These are phyloP conservation scores for Cyphomyrus plagiostoma DNA, from an alignment of 2,113 vertebrate genomes.

Conservation along the genomic window DNA sequence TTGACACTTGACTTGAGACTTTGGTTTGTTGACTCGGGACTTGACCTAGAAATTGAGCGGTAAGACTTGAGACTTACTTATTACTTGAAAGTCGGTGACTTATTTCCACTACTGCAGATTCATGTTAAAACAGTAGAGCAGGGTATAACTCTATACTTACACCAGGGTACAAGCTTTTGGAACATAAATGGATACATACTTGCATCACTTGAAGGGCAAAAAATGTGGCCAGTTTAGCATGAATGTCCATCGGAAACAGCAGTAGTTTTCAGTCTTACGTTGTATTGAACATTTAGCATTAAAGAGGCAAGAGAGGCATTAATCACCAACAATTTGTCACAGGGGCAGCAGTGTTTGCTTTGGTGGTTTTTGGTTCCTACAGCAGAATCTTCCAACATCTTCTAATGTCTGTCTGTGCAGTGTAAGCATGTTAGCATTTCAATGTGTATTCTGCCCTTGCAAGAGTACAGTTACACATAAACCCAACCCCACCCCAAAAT, in stretches of 20 bases:
- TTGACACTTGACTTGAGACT: too few species aligned
- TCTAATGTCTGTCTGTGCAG: neutral
- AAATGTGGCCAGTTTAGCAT: neutral
- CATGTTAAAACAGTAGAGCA: neutral
- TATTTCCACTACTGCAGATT: neutral
- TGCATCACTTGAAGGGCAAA: neutral
- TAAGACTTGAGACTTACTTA: neutral
- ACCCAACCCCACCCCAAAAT: neutral
- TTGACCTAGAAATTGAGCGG: neutral
- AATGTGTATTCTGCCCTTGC: constrained; percentile 8
- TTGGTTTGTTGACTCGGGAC: neutral
- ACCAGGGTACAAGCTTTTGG: neutral
- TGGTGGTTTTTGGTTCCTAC: neutral
- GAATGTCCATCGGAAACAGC: neutral
- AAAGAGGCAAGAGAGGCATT: neutral
- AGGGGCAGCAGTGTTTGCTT: neutral
- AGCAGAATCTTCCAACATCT: neutral
- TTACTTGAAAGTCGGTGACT: neutral
- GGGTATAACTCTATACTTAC: neutral
- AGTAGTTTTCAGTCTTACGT: neutral
- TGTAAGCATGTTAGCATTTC: neutral
- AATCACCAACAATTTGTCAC: neutral
- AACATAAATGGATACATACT: neutral
- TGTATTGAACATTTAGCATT: neutral
- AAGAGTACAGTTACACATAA: neutral